A percentile compares a stretch with the other conserved stretches of the same genome.
Conservation (phyloP, 2,797 vertebrate species). For the Botia almorhae region DNA sequence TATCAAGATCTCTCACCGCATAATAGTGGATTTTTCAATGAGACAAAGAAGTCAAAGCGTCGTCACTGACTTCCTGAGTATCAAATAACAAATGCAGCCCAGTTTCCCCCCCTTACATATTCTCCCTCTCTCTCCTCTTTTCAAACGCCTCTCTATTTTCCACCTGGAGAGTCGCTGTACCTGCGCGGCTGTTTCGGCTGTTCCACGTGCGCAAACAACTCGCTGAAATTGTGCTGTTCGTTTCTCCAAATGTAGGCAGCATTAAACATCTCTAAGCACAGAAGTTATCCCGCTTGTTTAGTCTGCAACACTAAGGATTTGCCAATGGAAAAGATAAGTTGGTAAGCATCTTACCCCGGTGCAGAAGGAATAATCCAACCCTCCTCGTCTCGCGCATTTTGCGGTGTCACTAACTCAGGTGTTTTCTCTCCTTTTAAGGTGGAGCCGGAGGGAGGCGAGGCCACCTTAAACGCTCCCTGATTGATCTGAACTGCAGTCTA, state of each 20-base stretch:
- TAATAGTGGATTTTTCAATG: constrained; percentile 75
- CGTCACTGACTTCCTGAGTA: constrained; percentile 85
- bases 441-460: constrained; percentile 60
- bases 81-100: constrained; percentile 80
- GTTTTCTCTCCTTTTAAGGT: constrained; percentile 61
- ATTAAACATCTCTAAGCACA: constrained; percentile 51
- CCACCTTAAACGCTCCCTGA: constrained; percentile 60
- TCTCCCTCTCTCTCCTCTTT: constrained; percentile 59
- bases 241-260: constrained; percentile 50
- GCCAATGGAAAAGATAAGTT: constrained; percentile 61
- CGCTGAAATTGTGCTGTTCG: constrained; percentile 49
- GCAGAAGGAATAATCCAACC: constrained; percentile 68
- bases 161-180: constrained; percentile 69
- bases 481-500: constrained; percentile 52
- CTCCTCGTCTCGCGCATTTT: constrained; percentile 52
- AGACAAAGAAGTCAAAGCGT: constrained; percentile 84
- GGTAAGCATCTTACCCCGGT: constrained; percentile 67
- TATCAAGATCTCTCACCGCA: constrained; percentile 58
- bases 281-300: constrained; percentile 49
- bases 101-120: constrained; percentile 51
- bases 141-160: constrained; percentile 62
- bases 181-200: constrained; percentile 49
- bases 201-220: constrained; percentile 63
- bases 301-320: constrained; percentile 58
- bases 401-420: constrained; percentile 66